Base-by-base conservation (phyloP, 2,113 vertebrate genomes). In the Platysteira castanea region DNA sequence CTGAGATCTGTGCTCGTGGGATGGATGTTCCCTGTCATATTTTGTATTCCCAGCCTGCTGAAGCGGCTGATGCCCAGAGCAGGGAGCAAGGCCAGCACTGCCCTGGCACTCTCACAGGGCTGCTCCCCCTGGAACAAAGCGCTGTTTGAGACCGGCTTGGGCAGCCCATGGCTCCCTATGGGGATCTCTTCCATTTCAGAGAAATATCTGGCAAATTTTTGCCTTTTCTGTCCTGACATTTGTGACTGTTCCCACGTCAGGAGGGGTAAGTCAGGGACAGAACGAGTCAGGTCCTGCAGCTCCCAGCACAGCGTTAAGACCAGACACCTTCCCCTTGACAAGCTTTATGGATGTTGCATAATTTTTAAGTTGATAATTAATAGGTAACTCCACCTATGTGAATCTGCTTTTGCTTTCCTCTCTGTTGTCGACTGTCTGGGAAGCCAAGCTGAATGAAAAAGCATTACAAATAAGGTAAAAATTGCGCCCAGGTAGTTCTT, bases 241-340 rank as follows among this genome's bases (percentile, higher is more conserved):
- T 91, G 75, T 65, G 63, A 57, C 37, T 87, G n/a, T 57, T 94
- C 52, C 37, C 75, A 65, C 0, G 0, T 42, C 71, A 90, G 67
- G 83, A 79, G 22, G 59, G 37, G 21, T 71, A 65, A 90, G 12
- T 33, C 6, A 3, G 28, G 44, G 49, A 68, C 41, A 60, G 85
- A 85, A 41, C 0, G 0, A 76, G 23, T 61, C 0, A 0, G 67
- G 54, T 69, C 54, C 63, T 7, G 5, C 39, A 78, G 49, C 49
- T 91, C 37, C 56, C 57, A 63, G 63, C 37, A 86, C 39, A 85
- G n/a, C 1, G 1, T 59, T 87, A 67, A 57, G 77, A 90, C 53
- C 44, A 76, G 74, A 60, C n/a, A 93, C 78, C 11, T 95, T 68
- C 87, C 26, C 75, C 59, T 61, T 4, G 4, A 71, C 16, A 70